phyloP scores from a whole-genome alignment of 2,797 vertebrate species.

The Dermochelys coriacea region DNA sequence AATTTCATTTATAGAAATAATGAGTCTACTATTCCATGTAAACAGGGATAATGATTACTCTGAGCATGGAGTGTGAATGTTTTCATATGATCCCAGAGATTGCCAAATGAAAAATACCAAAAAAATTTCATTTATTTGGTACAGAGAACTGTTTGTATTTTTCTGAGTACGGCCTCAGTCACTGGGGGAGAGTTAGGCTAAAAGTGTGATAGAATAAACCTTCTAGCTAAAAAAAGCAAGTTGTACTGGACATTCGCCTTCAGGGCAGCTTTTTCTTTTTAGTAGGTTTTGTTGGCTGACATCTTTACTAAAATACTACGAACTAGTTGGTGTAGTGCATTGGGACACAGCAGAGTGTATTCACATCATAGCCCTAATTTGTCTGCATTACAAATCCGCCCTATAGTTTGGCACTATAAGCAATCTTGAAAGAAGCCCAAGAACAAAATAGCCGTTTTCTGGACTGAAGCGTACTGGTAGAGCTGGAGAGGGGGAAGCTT shows the following conservation, averaged over 20 bases:
- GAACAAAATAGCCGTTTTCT: constrained; percentile 17
- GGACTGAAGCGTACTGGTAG: neutral
- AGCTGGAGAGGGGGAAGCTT: constrained; percentile 15
- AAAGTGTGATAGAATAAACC: neutral
- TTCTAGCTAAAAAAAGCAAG: constrained; percentile 12
- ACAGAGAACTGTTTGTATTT: constrained; percentile 66
- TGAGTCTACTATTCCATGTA: constrained; percentile 64
- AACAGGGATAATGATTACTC: constrained; percentile 63
- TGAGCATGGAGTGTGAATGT: constrained; percentile 55
- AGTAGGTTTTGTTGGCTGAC: neutral
- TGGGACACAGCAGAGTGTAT: neutral
- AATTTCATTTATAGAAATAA: constrained; percentile 62
- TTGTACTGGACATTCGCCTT: neutral
- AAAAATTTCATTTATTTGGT: constrained; percentile 62
- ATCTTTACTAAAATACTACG: neutral
- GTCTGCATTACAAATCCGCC: neutral
- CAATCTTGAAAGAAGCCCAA: constrained; percentile 16
- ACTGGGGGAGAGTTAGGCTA: neutral
- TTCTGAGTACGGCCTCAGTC: constrained; percentile 33
- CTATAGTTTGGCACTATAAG: neutral
- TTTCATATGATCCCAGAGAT: constrained; percentile 27
- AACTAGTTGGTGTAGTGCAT: neutral
- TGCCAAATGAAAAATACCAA: constrained; percentile 60
- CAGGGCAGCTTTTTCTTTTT: constrained; percentile 16
- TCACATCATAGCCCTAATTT: neutral